These are phyloP conservation scores for Rhyacichthys aspro DNA, from an alignment of 2,797 vertebrate species.

Conservation along the genomic window DNA sequence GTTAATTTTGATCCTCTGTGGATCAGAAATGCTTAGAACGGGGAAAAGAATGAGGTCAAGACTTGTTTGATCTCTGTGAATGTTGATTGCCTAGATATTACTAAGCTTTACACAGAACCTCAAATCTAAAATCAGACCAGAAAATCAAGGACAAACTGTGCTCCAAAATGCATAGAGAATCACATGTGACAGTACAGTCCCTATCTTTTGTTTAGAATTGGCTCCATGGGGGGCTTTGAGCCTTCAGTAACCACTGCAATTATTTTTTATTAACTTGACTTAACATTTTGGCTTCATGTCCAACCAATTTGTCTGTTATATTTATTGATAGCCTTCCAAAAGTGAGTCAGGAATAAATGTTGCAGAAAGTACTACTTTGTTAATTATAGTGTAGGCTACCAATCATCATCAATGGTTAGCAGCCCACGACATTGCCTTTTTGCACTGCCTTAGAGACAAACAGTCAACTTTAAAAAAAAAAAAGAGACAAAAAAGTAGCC, in stretches of 20 bases:
- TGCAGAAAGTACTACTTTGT: slow-evolving; percentile 6
- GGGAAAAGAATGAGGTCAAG: slow-evolving; percentile 46
- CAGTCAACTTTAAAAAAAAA: background rate
- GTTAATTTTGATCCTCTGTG: slow-evolving; percentile 32
- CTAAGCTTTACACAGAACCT: background rate
- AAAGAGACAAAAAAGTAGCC: background rate
- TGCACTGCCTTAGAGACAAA: slow-evolving; percentile 4
- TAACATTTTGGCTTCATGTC: slow-evolving; percentile 10
- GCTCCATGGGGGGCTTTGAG: too few species aligned
- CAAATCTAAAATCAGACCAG: background rate
- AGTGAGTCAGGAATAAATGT: slow-evolving; percentile 7
- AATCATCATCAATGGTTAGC: background rate
- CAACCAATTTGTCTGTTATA: slow-evolving; percentile 11
- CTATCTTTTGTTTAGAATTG: too few species aligned
- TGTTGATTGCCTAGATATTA: slow-evolving; percentile 33
- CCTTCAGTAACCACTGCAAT: background rate
- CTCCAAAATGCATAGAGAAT: background rate
- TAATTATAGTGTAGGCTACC: slow-evolving; percentile 6
- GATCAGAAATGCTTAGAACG: slow-evolving; percentile 48
- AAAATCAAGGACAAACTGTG: background rate
- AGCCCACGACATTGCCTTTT: background rate
- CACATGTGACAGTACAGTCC: too few species aligned
- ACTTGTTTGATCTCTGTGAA: slow-evolving; percentile 59
- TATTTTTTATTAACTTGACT: slow-evolving; percentile 14
- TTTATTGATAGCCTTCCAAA: slow-evolving; percentile 3